Evolutionary conservation across 2,113 vertebrate species (phyloP), one percentile per base, ranked within the genome.

Genomic region (Leptosomus discolor): DNA sequence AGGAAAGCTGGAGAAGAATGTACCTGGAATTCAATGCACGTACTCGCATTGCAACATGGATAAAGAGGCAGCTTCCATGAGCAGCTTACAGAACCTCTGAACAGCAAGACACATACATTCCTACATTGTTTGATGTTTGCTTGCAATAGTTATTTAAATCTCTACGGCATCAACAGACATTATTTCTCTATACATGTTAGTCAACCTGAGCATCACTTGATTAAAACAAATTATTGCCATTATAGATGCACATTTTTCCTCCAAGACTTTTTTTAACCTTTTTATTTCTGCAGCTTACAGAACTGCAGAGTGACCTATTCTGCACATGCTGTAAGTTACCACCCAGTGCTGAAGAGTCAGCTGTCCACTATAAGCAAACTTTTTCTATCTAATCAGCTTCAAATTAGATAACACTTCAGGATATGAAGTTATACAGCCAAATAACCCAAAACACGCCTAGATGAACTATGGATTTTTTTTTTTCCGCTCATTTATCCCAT

Each of bases 11-110:
- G 80, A 74, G 51, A 86, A 92, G 83, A 97, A 96, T 81, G 83
- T 20, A 94, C 86, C 94, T 92, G 94, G 96, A 97, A 97, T 96
- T 48, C 73, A 6, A 46, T 3, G 68, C 93, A 95, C 77, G 87
- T 2, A 30, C 85, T 84, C 68, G 17, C 64, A 60, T 5, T 50
- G 88, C 85, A 80, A 36, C 36, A 11, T 2, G 63, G 80, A 87
- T 46, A 65, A 81, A 85, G 85, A 51, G 46, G 53, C 26, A 0
- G 61, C 85, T 56, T 60, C 75, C 41, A 11, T 0, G 3, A 90
- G 91, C 67, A 88, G 92, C 83, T 83, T 23, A 24, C 48, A 36
- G 56, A 85, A 68, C n/a, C 81, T 46, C 77, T 39, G 9, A 48
- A 15, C 57, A 88, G 90, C 85, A 75, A 29, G 36, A 70, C 51